phyloP scores from a whole-genome alignment of 37 sponge, comb jelly and placozoan genomes.

The Eunapius fragilis region DNA sequence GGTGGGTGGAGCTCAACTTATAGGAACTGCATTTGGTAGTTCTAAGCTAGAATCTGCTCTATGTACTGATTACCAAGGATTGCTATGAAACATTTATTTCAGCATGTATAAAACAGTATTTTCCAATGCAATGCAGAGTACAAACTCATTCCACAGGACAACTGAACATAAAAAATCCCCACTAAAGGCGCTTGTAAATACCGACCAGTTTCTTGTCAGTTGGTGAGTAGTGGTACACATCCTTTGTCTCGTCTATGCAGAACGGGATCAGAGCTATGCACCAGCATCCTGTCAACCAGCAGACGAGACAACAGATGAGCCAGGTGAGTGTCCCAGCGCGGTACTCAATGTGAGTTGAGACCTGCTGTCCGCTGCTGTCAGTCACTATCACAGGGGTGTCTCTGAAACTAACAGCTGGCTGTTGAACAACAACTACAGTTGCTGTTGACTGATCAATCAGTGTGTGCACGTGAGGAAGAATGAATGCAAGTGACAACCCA shows the following conservation, averaged over 20 bases:
- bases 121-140: not conserved
- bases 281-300: not conserved
- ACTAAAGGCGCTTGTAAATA: conserved; percentile 20
- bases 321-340: conserved; percentile 1
- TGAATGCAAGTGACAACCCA: conserved; percentile 38
- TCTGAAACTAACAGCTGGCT: not conserved
- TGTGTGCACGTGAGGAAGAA: conserved; percentile 43
- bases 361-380: conserved; percentile 17
- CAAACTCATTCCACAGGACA: not conserved
- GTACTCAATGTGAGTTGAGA: not conserved
- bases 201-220: conserved; percentile 38
- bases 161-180: not conserved
- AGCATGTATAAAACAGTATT: no score
- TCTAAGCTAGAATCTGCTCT: no score
- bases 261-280: conserved; percentile 16
- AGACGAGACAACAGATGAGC: conserved; percentile 16
- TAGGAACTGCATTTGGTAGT: no score
- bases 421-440: not conserved
- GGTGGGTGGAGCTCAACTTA: no score
- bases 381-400: conserved; percentile 19
- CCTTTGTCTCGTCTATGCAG: conserved; percentile 30
- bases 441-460: conserved; percentile 7
- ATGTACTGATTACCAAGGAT: no score
- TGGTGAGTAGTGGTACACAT: conserved; percentile 27
- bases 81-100: no score